Evolutionary conservation across 2,888 invertebrate species (phyloP), one percentile per base, ranked within the genome.

Genomic region (Gastrophysa polygoni): DNA sequence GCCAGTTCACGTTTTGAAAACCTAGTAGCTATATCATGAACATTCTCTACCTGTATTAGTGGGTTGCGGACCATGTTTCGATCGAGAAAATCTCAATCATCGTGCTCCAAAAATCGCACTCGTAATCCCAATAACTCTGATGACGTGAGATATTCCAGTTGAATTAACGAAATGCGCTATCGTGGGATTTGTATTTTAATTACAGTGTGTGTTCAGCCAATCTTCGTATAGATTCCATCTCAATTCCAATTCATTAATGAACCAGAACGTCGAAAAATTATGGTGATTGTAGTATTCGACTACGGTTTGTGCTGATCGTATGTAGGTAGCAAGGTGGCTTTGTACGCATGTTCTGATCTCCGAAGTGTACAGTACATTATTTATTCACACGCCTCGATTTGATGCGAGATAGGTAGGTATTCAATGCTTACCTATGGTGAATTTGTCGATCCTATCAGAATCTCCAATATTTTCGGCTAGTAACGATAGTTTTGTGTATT

Each of bases 111-210:
- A 24, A 24, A 38, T 14, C n/a, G 3, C 3, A 14, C 38, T 11
- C n/a, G 3, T 14, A 2, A 38, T n/a, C 38, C 14, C 38, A 38
- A 38, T 38, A 38, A 38, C 38, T 38, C 38, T 14, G 14, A 38
- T 44, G 16, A 24, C 43, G 44, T 24, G 54, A 54, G 54, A 54
- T 24, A 44, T 43, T 43, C 54, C 34, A 63, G 51, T 59, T 68
- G 72, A 76, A 76, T 76, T 73, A 73, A 74, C 75, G 73, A 73
- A 47, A 74, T 70, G 75, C 77, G 74, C 74, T 74, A 75, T 75
- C 77, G 71, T 68, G 74, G 71, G 76, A 75, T 77, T 78, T 78
- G 77, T 76, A 73, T 74, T 74, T 72, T 74, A 75, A 77, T 77
- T 77, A 76, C 71, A 63, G 66, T 70, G 71, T 69, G 69, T 66